phyloP scores from a whole-genome alignment of 2,888 invertebrate species.

The Drosophila neotestacea region DNA sequence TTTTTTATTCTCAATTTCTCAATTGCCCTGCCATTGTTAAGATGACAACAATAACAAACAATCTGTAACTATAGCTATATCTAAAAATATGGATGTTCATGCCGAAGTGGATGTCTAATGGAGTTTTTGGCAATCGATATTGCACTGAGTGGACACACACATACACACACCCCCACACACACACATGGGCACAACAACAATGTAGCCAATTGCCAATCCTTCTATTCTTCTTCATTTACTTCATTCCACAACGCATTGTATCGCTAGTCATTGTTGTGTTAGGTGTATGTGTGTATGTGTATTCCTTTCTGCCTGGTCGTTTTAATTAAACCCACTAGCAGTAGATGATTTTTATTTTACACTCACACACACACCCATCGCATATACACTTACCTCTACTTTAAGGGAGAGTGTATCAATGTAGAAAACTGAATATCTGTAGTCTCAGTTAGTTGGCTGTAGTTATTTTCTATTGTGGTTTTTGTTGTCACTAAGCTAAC shows the following conservation, averaged over 20 bases:
- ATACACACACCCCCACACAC: slow-evolving; percentile 12
- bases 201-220: slow-evolving; percentile 51
- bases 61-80: slow-evolving; percentile 11
- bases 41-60: slow-evolving; percentile 9
- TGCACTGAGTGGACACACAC: slow-evolving; percentile 33
- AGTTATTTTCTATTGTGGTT: neutral
- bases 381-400: slow-evolving; percentile 32
- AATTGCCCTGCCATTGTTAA: slow-evolving; percentile 44
- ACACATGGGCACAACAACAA: slow-evolving; percentile 26
- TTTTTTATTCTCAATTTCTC: slow-evolving; percentile 10
- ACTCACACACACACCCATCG: slow-evolving; percentile 9
- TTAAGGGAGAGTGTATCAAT: slow-evolving; percentile 8
- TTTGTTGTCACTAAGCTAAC: slow-evolving; percentile 13
- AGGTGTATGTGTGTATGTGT: slow-evolving; percentile 18
- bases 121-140: slow-evolving; percentile 48
- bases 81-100: slow-evolving; percentile 9
- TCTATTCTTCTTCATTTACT: slow-evolving; percentile 17
- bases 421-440: slow-evolving; percentile 14
- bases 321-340: slow-evolving; percentile 69
- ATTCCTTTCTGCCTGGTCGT: slow-evolving; percentile 37
- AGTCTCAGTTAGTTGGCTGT: slow-evolving; percentile 17
- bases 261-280: slow-evolving; percentile 36
- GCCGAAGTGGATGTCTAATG: slow-evolving; percentile 19
- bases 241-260: slow-evolving; percentile 40
- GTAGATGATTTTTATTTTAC: slow-evolving; percentile 34